A percentile compares a stretch with the other conserved stretches of the same genome.
Conservation (phyloP, 2,113 vertebrate species). For the Falcunculus frontatus region DNA sequence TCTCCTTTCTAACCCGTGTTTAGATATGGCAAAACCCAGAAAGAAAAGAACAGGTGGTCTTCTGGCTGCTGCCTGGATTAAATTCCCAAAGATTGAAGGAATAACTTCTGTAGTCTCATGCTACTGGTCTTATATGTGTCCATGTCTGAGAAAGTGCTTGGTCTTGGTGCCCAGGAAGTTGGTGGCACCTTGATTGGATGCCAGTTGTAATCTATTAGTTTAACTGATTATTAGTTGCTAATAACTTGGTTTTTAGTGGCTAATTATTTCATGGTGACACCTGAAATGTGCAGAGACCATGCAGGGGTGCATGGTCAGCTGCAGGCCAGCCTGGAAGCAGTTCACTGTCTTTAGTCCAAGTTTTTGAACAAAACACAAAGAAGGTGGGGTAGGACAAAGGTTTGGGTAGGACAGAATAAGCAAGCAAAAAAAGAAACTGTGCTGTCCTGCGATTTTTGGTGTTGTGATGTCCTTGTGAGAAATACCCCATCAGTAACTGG, state of each 20-base stretch:
- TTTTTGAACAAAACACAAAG: not conserved
- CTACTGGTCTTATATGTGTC: not conserved
- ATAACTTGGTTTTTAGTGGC: not conserved
- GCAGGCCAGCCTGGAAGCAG: not conserved
- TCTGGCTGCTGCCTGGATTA: not conserved
- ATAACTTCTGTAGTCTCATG: not conserved
- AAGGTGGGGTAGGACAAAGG: too few species aligned
- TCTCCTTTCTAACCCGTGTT: not conserved
- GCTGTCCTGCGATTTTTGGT: not conserved
- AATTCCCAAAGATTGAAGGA: not conserved
- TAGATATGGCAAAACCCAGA: not conserved
- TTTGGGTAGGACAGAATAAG: not conserved
- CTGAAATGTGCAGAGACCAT: not conserved
- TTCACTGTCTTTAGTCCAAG: not conserved
- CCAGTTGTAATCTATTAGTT: not conserved
- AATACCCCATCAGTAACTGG: not conserved
- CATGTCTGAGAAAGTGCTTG: not conserved
- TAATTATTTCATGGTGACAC: not conserved
- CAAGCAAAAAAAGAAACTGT: not conserved
- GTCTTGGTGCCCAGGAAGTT: not conserved
- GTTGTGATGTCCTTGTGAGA: not conserved
- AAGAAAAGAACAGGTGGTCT: not conserved
- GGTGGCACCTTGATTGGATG: not conserved
- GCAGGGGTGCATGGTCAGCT: not conserved
- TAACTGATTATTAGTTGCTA: not conserved